These are phyloP conservation scores for Sarcophaga bullata DNA, from an alignment of 1,140 invertebrate genomes.

Conservation along the genomic window DNA sequence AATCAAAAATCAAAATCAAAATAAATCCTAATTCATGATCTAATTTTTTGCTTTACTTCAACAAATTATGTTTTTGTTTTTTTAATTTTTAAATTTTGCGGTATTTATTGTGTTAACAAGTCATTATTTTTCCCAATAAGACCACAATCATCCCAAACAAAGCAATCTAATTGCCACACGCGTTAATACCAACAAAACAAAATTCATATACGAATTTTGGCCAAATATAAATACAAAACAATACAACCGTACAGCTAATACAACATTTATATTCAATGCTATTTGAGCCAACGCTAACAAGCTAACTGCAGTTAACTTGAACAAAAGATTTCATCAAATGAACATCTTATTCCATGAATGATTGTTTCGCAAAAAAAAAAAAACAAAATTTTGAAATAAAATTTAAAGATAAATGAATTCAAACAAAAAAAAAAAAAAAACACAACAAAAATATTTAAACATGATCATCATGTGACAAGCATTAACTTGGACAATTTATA, in stretches of 20 bases:
- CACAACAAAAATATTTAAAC: not conserved
- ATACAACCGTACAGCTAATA: too few species aligned
- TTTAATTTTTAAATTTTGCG: conserved; percentile 8
- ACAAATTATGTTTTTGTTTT: not conserved
- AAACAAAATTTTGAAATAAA: not conserved
- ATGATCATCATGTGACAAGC: not conserved
- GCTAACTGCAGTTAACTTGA: not conserved
- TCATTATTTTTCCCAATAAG: not conserved
- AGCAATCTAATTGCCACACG: conserved; percentile 9
- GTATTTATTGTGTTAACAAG: conserved; percentile 24
- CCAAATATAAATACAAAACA: too few species aligned
- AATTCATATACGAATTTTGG: too few species aligned
- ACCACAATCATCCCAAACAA: not conserved
- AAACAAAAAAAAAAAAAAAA: too few species aligned
- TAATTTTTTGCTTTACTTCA: not conserved
- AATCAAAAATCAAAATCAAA: not conserved
- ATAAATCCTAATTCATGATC: too few species aligned
- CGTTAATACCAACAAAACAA: not conserved
- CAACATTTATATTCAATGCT: not conserved
- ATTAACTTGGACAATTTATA: conserved; percentile 10
- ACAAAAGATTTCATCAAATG: not conserved
- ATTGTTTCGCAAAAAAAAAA: not conserved
- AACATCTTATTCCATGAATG: not conserved
- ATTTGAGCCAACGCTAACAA: not conserved
- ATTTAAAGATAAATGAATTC: too few species aligned